Conservation (phyloP, 2,113 vertebrate genomes). For the Thamnophis sirtalis region DNA sequence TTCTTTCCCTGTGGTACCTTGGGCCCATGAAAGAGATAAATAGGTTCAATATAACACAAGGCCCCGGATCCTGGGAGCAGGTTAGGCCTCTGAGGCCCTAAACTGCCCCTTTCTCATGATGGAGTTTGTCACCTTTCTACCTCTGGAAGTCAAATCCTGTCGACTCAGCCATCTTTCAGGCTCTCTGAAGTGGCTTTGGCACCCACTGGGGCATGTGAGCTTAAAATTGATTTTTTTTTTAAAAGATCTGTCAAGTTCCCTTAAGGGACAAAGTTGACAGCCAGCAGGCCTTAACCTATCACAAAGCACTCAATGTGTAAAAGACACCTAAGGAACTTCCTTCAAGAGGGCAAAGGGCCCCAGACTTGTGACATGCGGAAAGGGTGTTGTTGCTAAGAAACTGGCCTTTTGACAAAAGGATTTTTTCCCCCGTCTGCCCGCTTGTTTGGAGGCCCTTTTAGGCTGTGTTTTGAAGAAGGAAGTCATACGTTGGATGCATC, state of each 20-base stretch:
- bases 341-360: slow-evolving; percentile 66
- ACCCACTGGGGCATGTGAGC: slow-evolving; percentile 92
- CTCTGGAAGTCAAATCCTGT: slow-evolving; percentile 95
- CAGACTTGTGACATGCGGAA: slow-evolving; percentile 71
- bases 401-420: slow-evolving; percentile 54
- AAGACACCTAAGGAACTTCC: slow-evolving; percentile 82
- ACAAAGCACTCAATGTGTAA: slow-evolving; percentile 76
- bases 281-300: slow-evolving; percentile 79
- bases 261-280: slow-evolving; percentile 87
- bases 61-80: slow-evolving; percentile 83
- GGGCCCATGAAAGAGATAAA: slow-evolving; percentile 90
- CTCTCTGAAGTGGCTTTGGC: slow-evolving; percentile 92
- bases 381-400: slow-evolving; percentile 78
- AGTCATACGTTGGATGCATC: slow-evolving; percentile 2
- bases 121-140: slow-evolving; percentile 99
- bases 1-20: slow-evolving; percentile 85
- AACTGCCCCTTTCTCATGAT: slow-evolving; percentile 87
- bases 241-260: slow-evolving; percentile 90
- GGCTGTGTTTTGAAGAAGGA: slow-evolving; percentile 6
- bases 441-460: slow-evolving; percentile 49
- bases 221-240: slow-evolving; percentile 91
- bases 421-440: slow-evolving; percentile 44
- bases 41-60: slow-evolving; percentile 85
- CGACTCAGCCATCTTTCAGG: slow-evolving; percentile 89
- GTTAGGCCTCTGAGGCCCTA: slow-evolving; percentile 83